These are phyloP conservation scores for Trichacis sp. DNA, from an alignment of 2,888 invertebrate genomes.

Conservation along the genomic window DNA sequence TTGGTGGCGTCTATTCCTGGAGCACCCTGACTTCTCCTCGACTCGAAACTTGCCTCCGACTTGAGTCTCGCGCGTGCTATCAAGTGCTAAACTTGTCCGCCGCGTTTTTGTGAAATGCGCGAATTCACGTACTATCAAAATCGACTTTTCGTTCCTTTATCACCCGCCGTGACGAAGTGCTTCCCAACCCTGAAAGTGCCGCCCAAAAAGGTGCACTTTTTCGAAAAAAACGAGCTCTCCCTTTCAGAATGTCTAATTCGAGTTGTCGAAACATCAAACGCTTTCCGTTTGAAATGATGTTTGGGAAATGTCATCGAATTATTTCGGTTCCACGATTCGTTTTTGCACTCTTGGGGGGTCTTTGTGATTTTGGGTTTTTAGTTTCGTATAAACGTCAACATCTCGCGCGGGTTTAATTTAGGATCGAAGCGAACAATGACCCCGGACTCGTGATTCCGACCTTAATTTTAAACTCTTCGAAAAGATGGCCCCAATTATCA, in stretches of 20 bases:
- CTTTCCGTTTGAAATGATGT: too few relatives aligned
- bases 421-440: conserved; percentile 33
- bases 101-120: conserved; percentile 45
- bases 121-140: conserved; percentile 27
- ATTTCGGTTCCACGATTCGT: too few relatives aligned
- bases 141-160: neutral
- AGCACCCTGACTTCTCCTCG: conserved; percentile 61
- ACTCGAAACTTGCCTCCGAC: conserved; percentile 51
- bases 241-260: neutral
- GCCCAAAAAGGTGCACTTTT: neutral
- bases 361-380: neutral
- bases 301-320: too few relatives aligned
- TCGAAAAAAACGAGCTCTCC: neutral
- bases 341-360: too few relatives aligned
- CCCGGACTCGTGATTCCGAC: conserved; percentile 3
- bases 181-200: neutral
- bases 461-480: conserved; percentile 5
- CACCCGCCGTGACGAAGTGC: neutral
- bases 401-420: conserved; percentile 27
- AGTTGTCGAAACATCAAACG: too few relatives aligned
- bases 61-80: conserved; percentile 55
- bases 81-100: conserved; percentile 47
- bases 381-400: conserved; percentile 1
- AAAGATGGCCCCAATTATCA: neutral
- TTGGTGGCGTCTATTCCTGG: conserved; percentile 67